Percentiles rank a stretch among this genome's conserved stretches.
Evolutionary conservation across 2,113 vertebrate species (phyloP).

Genomic region (Sterrhoptilus dennistouni): DNA sequence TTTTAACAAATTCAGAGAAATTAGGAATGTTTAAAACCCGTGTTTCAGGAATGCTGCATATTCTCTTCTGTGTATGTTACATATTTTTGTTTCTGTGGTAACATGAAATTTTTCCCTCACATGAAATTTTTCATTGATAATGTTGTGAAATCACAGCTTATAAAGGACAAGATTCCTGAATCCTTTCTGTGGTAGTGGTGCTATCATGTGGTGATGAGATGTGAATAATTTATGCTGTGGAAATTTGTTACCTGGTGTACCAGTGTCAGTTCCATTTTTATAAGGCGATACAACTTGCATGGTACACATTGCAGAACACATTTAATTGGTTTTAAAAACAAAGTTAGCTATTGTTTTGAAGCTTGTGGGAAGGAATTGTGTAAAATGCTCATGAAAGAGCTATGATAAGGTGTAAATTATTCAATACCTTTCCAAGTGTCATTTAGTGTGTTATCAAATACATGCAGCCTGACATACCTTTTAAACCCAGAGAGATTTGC

Average conservation of each 20-base stretch:
- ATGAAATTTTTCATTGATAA: neutral
- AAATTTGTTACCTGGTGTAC: neutral
- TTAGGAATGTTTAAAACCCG: neutral
- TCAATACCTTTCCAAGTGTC: conserved; percentile 25
- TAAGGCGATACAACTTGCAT: neutral
- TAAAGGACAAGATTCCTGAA: neutral
- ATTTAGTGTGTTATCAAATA: conserved; percentile 29
- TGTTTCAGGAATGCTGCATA: neutral
- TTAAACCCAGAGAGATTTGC: conserved; percentile 45
- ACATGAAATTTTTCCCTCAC: neutral
- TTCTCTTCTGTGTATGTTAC: neutral
- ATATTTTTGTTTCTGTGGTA: neutral
- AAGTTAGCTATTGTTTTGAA: conserved; percentile 29
- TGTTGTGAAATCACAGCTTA: neutral
- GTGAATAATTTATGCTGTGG: neutral
- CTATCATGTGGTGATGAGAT: neutral
- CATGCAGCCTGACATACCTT: conserved; percentile 44
- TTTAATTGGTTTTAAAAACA: conserved; percentile 2
- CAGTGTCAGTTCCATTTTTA: neutral
- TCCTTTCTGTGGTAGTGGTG: neutral
- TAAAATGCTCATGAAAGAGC: neutral
- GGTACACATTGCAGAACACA: neutral
- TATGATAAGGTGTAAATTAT: conserved; percentile 45
- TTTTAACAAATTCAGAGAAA: neutral
- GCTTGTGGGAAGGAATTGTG: neutral